Percentiles rank a stretch among this genome's conserved stretches.
Conservation (phyloP, 1,140 invertebrate genomes). For the Drosophila erecta region DNA sequence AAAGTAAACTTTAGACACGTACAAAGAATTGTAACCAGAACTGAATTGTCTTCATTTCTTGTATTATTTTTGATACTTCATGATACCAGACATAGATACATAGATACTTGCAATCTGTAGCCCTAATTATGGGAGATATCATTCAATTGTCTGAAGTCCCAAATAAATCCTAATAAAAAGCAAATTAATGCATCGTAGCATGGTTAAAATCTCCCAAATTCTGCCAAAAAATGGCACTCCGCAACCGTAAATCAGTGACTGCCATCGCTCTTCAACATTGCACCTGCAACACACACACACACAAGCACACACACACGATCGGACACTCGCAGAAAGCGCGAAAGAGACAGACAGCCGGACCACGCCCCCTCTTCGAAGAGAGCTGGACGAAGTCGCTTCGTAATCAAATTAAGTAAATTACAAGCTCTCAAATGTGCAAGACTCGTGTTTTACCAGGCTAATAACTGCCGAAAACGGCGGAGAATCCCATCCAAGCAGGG, state of each 20-base stretch:
- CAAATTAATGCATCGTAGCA: too few species aligned
- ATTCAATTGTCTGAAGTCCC: too few species aligned
- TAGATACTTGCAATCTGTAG: too few species aligned
- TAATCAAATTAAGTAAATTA: conserved; percentile 83
- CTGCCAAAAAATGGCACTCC: background rate
- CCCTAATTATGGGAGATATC: too few species aligned
- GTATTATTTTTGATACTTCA: too few species aligned
- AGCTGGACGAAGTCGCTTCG: conserved; percentile 41
- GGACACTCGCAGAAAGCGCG: too few species aligned
- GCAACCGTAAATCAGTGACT: conserved; percentile 1
- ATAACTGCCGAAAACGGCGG: conserved; percentile 72
- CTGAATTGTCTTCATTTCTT: too few species aligned
- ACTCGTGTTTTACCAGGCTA: conserved; percentile 77
- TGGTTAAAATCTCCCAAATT: background rate
- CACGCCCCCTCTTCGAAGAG: conserved; percentile 4
- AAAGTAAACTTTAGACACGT: too few species aligned
- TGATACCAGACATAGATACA: too few species aligned
- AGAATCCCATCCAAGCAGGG: conserved; percentile 1
- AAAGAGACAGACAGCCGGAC: conserved; percentile 3
- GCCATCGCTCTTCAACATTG: conserved; percentile 17
- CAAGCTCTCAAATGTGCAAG: conserved; percentile 81
- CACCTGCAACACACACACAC: conserved; percentile 19
- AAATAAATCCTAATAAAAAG: too few species aligned
- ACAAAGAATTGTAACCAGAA: background rate
- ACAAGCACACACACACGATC: background rate